A percentile compares a stretch with the other conserved stretches of the same genome.
phyloP scores from a whole-genome alignment of 2,797 vertebrate species.

The Enteromius thamalakanensis region DNA sequence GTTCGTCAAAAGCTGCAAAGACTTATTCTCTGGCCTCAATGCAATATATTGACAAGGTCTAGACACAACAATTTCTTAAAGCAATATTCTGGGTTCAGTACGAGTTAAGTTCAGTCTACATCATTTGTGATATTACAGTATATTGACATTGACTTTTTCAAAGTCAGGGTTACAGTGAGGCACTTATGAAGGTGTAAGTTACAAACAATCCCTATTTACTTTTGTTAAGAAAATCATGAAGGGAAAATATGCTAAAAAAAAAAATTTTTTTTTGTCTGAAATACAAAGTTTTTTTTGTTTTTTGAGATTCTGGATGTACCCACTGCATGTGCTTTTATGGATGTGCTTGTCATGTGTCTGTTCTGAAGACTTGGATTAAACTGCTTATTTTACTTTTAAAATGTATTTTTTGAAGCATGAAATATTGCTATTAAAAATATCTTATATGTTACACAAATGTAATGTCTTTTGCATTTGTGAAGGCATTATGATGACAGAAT shows the following conservation, averaged over 20 bases:
- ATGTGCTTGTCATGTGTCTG: background rate
- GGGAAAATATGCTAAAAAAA: background rate
- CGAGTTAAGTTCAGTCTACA: background rate
- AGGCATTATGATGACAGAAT: background rate
- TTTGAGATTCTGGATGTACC: background rate
- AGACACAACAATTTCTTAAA: background rate
- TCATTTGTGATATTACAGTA: background rate
- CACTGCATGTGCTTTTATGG: background rate
- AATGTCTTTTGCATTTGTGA: background rate
- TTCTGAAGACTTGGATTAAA: background rate
- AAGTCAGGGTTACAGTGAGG: background rate
- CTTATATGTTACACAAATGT: background rate
- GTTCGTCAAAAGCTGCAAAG: conserved; percentile 9
- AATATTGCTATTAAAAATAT: background rate
- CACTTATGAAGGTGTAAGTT: background rate
- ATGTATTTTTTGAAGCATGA: background rate
- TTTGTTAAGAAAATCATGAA: background rate
- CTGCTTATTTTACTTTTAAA: background rate
- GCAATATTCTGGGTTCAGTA: background rate
- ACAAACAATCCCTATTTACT: background rate
- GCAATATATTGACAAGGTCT: background rate
- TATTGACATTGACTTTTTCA: background rate
- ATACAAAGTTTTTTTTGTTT: background rate
- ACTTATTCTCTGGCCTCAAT: background rate
- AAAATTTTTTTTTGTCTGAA: background rate